Evolutionary conservation across 2,888 invertebrate genomes (phyloP).

Genomic region (Capitulum mitella): DNA sequence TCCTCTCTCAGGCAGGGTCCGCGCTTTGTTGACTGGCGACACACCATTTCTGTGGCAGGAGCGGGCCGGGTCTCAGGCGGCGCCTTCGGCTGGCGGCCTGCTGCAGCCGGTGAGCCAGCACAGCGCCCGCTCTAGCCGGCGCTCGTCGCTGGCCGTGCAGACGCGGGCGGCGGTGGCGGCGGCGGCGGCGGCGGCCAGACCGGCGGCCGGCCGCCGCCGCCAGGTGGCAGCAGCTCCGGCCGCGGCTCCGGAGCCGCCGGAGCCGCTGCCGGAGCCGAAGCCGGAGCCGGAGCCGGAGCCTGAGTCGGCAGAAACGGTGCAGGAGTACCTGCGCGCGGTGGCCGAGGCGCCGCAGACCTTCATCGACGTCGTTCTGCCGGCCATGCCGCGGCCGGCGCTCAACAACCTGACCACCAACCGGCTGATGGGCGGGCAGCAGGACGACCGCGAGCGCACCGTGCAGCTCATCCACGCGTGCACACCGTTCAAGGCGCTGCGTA

Average conservation of each 20-base stretch:
- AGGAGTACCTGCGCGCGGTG: not conserved
- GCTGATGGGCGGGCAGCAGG: not conserved
- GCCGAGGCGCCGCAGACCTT: not conserved
- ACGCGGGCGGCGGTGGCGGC: not conserved
- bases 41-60: not conserved
- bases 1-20: too few species aligned
- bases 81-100: not conserved
- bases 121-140: not conserved
- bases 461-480: constrained; percentile 1
- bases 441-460: not conserved
- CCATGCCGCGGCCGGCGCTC: not conserved
- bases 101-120: not conserved
- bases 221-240: not conserved
- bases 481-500: not conserved
- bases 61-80: not conserved
- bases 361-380: not conserved
- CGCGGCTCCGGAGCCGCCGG: not conserved
- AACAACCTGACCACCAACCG: not conserved
- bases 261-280: not conserved
- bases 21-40: too few species aligned
- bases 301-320: not conserved
- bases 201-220: not conserved
- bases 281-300: not conserved
- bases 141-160: not conserved
- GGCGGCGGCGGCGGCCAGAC: not conserved